These are phyloP conservation scores for Gobius niger DNA, from an alignment of 2,113 vertebrate genomes.

Conservation along the genomic window DNA sequence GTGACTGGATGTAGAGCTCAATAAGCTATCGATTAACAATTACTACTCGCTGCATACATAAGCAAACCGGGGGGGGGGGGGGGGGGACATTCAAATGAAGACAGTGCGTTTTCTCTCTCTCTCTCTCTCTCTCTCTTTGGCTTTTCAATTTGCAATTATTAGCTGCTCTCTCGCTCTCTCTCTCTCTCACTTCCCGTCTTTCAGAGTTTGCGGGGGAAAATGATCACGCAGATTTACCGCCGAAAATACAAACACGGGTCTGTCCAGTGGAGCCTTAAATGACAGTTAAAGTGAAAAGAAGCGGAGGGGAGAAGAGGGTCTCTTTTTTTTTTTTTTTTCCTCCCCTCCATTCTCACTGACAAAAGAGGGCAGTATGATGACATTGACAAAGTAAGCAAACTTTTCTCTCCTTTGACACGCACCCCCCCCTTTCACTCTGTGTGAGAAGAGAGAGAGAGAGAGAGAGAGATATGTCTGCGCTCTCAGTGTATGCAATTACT, in stretches of 20 bases:
- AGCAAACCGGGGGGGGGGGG: background rate
- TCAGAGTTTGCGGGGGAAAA: constrained; percentile 1
- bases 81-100: constrained; percentile 31
- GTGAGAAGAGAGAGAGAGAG: background rate
- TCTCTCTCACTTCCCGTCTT: background rate
- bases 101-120: background rate
- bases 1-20: constrained; percentile 53
- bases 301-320: constrained; percentile 1
- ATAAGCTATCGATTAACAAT: constrained; percentile 61
- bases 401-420: constrained; percentile 56
- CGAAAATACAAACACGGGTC: constrained; percentile 28
- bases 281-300: constrained; percentile 31
- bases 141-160: constrained; percentile 32
- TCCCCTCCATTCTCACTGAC: constrained; percentile 58
- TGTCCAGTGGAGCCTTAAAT: constrained; percentile 43
- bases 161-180: background rate
- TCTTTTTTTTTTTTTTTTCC: constrained; percentile 19
- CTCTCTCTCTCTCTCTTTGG: too few species aligned
- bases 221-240: background rate
- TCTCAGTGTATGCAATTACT: constrained; percentile 33
- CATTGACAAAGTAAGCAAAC: constrained; percentile 76
- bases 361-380: constrained; percentile 83
- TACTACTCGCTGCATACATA: constrained; percentile 35
- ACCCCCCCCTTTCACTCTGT: constrained; percentile 4
- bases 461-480: constrained; percentile 13